A percentile compares a stretch with the other conserved stretches of the same genome.
These are phyloP conservation scores for Perdita meconis DNA, from an alignment of 2,888 invertebrate species.

Conservation along the genomic window DNA sequence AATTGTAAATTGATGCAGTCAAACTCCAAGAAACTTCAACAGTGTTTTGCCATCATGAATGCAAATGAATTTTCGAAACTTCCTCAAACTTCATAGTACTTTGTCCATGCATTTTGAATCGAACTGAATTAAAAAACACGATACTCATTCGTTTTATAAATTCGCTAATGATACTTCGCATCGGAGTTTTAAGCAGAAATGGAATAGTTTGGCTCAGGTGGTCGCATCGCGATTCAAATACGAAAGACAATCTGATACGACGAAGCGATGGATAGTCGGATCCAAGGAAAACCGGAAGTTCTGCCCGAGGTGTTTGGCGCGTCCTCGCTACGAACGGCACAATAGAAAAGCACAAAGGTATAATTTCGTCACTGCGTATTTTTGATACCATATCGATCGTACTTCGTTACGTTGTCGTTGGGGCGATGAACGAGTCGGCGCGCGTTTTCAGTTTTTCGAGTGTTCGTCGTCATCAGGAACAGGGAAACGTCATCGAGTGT, in stretches of 20 bases:
- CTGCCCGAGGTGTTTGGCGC: slow-evolving; percentile 34
- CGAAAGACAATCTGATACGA: slow-evolving; percentile 8
- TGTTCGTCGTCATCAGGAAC: slow-evolving; percentile 5
- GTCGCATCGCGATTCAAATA: slow-evolving; percentile 1
- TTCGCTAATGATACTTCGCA: too few relatives aligned
- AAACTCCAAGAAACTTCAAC: too few relatives aligned
- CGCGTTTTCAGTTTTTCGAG: slow-evolving; percentile 25
- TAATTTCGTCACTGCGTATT: slow-evolving; percentile 55
- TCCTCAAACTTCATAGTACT: too few relatives aligned
- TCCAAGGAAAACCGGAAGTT: slow-evolving; percentile 20
- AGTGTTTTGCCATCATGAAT: too few relatives aligned
- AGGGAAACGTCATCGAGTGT: not conserved
- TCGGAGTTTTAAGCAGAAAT: not conserved
- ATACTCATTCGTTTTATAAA: too few relatives aligned
- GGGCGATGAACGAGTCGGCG: not conserved
- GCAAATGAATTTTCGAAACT: too few relatives aligned
- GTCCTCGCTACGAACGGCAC: slow-evolving; percentile 11
- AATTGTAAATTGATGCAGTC: too few relatives aligned
- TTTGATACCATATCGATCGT: slow-evolving; percentile 53
- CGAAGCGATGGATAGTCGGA: not conserved
- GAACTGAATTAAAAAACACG: too few relatives aligned
- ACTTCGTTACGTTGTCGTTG: slow-evolving; percentile 44
- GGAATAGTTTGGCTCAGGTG: slow-evolving; percentile 5
- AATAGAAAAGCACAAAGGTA: slow-evolving; percentile 45
- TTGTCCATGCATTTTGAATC: too few relatives aligned